Base-by-base conservation (phyloP, 2,797 vertebrate genomes). In the Vultur gryphus region DNA sequence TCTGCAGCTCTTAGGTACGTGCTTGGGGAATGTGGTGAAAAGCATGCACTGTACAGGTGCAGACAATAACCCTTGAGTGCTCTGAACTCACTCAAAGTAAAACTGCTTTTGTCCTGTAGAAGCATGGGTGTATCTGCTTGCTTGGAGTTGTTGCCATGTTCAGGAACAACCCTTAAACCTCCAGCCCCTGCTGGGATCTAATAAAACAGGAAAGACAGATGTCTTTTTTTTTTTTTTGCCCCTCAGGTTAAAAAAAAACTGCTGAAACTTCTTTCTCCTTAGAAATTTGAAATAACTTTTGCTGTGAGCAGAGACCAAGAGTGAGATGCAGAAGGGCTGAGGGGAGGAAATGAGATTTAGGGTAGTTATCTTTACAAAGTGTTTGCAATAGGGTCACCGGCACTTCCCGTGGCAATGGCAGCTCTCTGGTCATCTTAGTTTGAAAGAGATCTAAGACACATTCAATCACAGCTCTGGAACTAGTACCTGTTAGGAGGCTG, bases 401-500 rank as follows among this genome's bases (percentile, higher is more conserved):
- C 17, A 46, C 11, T 43, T 87, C 21, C 39, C 24, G 49, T 31
- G 7, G 43, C 43, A 79, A 44, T 29, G n/a, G 35, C 21, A 64
- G 57, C 20, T 84, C 62, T 84, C 43, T 33, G 76, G 24, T 59
- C 26, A 44, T 33, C 31, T 66, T 54, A 80, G 29, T 54, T 73
- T 69, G 55, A 72, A 87, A 81, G 48, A 73, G 33, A 84, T 57
- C 41, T 13, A 72, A 77, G 20, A 61, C 12, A 23, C 28, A 6
- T 66, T 89, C 57, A 82, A 2, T 43, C n/a, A 49, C 41, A 83
- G 66, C 35, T 65, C 86, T 67, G 39, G 39, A 89, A 71, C n/a
- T 71, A 35, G 65, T 98, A 99, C 99, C 99, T 98, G 99, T 98
- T 49, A 98, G n/a, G 31, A 99, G 88, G 95, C 99, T 99, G 94